Evolutionary conservation across 2,113 vertebrate genomes (phyloP).

Genomic region (Zosterops hypoxanthus): DNA sequence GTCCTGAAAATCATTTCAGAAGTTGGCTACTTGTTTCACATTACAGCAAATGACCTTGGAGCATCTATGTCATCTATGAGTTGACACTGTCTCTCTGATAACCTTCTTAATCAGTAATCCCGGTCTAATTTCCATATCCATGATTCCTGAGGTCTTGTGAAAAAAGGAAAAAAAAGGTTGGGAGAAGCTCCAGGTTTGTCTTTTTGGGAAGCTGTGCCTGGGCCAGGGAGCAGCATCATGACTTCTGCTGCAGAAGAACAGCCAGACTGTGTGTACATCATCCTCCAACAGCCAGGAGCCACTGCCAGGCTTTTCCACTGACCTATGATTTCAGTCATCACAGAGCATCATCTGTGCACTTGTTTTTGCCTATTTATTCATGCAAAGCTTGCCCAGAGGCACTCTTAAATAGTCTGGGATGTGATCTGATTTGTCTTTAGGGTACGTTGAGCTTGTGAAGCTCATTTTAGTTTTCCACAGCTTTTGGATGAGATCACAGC

Average conservation of each 20-base stretch:
- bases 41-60: background rate
- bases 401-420: slow-evolving; percentile 8
- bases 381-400: slow-evolving; percentile 19
- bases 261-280: accelerated
- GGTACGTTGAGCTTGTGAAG: background rate
- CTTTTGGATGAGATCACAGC: slow-evolving; percentile 41
- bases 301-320: slow-evolving; percentile 17
- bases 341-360: slow-evolving; percentile 40
- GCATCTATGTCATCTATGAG: background rate
- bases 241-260: background rate
- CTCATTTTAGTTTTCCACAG: background rate
- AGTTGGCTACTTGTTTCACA: background rate
- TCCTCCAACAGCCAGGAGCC: background rate
- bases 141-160: background rate
- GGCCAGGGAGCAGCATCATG: background rate
- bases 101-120: background rate
- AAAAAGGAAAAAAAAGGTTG: accelerated
- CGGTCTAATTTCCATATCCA: background rate
- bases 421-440: slow-evolving; percentile 44
- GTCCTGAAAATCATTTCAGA: background rate
- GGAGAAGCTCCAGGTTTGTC: background rate
- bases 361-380: slow-evolving; percentile 31
- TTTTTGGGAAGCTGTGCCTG: background rate
- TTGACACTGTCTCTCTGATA: background rate
- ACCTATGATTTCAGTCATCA: slow-evolving; percentile 42